Evolutionary conservation across 2,113 vertebrate species (phyloP), one percentile per base, ranked within the genome.

Genomic region (Vicugna pacos): DNA sequence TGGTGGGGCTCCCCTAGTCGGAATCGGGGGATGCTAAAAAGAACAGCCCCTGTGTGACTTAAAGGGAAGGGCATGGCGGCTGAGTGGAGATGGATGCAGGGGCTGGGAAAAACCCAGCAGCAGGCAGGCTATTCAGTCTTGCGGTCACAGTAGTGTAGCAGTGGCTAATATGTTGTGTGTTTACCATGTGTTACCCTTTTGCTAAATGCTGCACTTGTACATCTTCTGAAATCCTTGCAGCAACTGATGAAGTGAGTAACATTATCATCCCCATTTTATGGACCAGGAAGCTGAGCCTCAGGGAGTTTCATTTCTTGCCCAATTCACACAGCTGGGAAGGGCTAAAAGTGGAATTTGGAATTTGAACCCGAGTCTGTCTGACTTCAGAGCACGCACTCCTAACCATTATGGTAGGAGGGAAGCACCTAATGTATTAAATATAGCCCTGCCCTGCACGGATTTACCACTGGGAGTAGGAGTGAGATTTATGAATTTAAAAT

Each of bases 401-500:
- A 48, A 79, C 2, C 28, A 38, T 35, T 70, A 6, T 19, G 5
- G 70, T n/a, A 26, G 17, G 65, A 24, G 8, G 28, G 62, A 65
- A 7, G 26, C 13, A 22, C 30, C 76, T 92, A 50, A 73, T 0
- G 24, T 35, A 13, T 60, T 38, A 89, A 70, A 38, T 12, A 14
- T 1, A 20, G 26, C 19, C 5, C 50, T 54, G 12, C 13, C 84
- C 48, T 93, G 77, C 52, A 26, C 20, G 76, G 22, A 54, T 67
- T 76, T 58, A 52, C 10, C 7, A 20, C 8, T 60, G 22, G 30
- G 38, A 79, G 13, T 73, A 72, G 20, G 46, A 75, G 56, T 8
- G n/a, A 86, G 80, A 65, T 17, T 58, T 83, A 76, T 42, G 22
- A 26, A 60, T 91, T 80, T 96, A 13, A 88, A 96, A 93, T 48